Base-by-base conservation (phyloP, 1,140 invertebrate genomes). In the Danaus melanippus region DNA sequence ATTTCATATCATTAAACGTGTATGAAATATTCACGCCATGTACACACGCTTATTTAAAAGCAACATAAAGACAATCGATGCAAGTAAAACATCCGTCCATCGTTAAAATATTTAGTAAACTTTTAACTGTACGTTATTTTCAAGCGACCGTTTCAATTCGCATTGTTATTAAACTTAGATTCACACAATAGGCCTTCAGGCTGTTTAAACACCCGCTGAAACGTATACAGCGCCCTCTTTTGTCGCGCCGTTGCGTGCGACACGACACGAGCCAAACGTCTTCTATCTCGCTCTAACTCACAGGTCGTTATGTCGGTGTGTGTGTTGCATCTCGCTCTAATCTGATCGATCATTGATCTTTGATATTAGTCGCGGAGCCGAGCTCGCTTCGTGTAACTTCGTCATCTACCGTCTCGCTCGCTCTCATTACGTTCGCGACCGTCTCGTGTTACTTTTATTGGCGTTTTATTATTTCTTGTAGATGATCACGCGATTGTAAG, bases 401-500 rank as follows among this genome's bases (percentile, higher is more conserved):
- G 62, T 67, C 66, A 62, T 56, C 48, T 60, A 53, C 72, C 61
- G 62, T 80, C 81, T 66, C 79, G 64, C 71, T 78, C 74, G 67
- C 75, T 66, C 67, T 56, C 67, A 58, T 66, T 58, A 67, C 68
- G 55, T 64, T 76, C 78, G 76, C 68, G 60, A 75, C 74, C 78
- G 76, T 83, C 83, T 84, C 79, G 74, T 73, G 76, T 83, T 83
- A 84, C 84, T 86, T 86, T 84, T 86, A 86, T 86, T 82, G 79
- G 76, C 78, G 81, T 86, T 84, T 86, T 86, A 86, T 86, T 86
- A 86, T 86, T 86, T 84, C 83, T 86, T 86, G 81, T 86, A 81
- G 81, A 84, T 82, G 79, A 85, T 86, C 84, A 84, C 81, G 84
- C 79, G 84, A 86, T 84, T 82, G 84, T 80, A 73, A 79, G 84